Evolutionary conservation across 2,113 vertebrate species (phyloP), one percentile per base, ranked within the genome.

Genomic region (Solea senegalensis): DNA sequence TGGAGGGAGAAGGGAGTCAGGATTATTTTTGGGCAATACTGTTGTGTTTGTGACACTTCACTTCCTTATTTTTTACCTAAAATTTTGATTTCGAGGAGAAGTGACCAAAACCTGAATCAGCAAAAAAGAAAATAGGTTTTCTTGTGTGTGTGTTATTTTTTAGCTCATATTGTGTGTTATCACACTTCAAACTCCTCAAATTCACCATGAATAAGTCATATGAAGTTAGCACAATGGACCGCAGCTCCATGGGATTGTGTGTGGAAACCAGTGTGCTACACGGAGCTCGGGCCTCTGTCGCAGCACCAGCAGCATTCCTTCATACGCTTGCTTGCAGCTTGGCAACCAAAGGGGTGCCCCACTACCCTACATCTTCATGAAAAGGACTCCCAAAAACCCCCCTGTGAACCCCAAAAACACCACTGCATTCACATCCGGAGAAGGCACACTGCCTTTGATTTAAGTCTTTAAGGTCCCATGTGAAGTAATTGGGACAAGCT

Each of bases 261-360:
- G 59, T 12, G 46, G 34, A 12, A 53, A 48, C 49, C 16, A 51
- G 1, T 54, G 44, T 7, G 28, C 10, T 53, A 27, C 55, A 63
- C 13, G 46, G 48, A 77, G 67, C 55, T 48, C n/a, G 34, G 64
- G 41, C 60, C 71, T 77, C 79, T n/a, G 3, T 70, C 59, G 78
- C 65, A 83, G 58, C 60, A 80, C 81, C 69, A 83, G 78, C 80
- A 85, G 74, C 89, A 92, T 93, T 91, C 90, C 86, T 80, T 76
- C 65, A 76, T 62, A 75, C 52, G 48, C 73, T 82, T 28, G 28
- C 55, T 27, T 57, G 90, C 71, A 86, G 75, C 91, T 82, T 81
- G 87, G 90, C 88, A 94, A 94, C 91, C 58, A 70, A 55, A 66
- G 83, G 78, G 89, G 88, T 91, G 86, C 89, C 90, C 90, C 86